Conservation (phyloP, 2,888 invertebrate species). For the Mactromeris polynyma region DNA sequence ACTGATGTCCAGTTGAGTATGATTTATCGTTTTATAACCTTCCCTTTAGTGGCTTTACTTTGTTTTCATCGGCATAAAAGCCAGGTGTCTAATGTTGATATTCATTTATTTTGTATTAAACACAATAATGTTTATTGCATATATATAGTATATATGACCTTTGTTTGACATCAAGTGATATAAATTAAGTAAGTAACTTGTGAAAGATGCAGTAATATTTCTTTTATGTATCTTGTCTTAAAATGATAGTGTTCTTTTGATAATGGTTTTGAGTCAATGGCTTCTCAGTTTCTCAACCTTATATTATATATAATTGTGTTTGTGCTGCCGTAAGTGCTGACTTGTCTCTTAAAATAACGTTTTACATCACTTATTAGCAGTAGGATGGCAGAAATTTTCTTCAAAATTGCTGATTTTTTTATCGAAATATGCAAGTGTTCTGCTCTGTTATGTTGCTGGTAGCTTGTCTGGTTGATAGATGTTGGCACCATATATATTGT, state of each 20-base stretch:
- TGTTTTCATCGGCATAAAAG: not conserved
- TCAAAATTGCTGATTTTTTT: not conserved
- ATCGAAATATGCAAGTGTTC: not conserved
- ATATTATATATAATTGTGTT: too few species aligned
- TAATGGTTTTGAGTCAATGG: too few species aligned
- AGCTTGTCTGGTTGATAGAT: not conserved
- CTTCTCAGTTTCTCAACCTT: too few species aligned
- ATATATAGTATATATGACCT: constrained; percentile 2
- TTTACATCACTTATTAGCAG: too few species aligned
- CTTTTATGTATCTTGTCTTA: too few species aligned
- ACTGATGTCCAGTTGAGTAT: too few species aligned
- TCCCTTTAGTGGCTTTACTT: not conserved
- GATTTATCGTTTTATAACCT: too few species aligned
- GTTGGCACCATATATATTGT: not conserved
- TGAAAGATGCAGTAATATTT: not conserved
- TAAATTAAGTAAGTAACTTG: not conserved
- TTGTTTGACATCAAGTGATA: not conserved
- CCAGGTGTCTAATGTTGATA: not conserved
- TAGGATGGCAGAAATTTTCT: too few species aligned
- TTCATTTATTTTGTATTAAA: not conserved
- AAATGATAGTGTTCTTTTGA: too few species aligned
- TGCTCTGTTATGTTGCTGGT: not conserved
- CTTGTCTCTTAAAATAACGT: too few species aligned
- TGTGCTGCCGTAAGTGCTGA: too few species aligned
- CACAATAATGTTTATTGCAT: not conserved